Base-by-base conservation (phyloP, 2,797 vertebrate species). In the Jordanella pulchra region DNA sequence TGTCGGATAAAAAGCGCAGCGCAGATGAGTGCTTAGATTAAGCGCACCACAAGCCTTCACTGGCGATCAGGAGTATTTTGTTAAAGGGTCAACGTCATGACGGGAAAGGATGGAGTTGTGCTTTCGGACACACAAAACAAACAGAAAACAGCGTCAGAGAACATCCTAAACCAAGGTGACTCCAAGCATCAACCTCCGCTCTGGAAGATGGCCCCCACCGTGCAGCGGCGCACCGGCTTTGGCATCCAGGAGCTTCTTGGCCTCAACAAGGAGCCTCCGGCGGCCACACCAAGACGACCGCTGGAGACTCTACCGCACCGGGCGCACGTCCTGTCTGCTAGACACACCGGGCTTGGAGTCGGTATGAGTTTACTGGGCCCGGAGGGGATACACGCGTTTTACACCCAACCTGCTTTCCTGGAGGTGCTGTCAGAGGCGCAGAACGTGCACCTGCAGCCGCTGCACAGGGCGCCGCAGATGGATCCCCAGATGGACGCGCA, bases 181-280 rank as follows among this genome's bases (percentile, higher is more conserved):
- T 25, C 79, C 73, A 83, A 90, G 69, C 90, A 90, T 64, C 88
- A 89, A 28, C 81, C 84, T 60, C 75, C 87, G 13, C 76, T 14
- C 23, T 92, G 92, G 77, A 95, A 94, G 82, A 93, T 82, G 83
- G 87, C 87, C 69, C 88, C 91, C 71, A 88, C 95, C 23, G 87
- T 60, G 83, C 95, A 95, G 76, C 93, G 97, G 84, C 97, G 97
- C 95, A 98, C 97, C 1, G 97, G 97, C 54, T 99, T 99, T 81
- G 97, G 97, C 76, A 99, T 99, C 88, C 97, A 98, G 91, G 97
- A 99, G 94, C 97, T 99, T 86, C 92, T 99, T 82, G 97, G 97
- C 61, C 95, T 99, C 84, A 98, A 97, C 92, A 98, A 97, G 94
- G 97, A 99, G 84, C 95, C 97, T 3, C 93, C 96, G 74, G 89